Evolutionary conservation across 2,113 vertebrate species (phyloP).

Genomic region (Phainopepla nitens): DNA sequence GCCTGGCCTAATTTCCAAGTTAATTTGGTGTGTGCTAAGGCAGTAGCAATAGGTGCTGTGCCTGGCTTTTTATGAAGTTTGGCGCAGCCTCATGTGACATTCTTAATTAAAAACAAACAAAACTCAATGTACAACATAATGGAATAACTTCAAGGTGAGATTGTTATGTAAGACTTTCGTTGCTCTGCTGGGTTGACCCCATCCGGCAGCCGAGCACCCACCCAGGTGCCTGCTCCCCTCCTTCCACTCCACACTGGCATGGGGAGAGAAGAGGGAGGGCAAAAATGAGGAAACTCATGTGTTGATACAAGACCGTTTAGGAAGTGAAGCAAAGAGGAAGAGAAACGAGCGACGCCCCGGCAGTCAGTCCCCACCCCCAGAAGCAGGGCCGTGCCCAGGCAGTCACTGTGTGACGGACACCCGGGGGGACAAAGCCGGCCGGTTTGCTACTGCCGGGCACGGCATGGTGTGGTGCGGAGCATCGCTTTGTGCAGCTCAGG

Average conservation of each 20-base stretch:
- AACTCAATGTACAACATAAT: background rate
- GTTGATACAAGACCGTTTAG: background rate
- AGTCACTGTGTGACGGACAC: background rate
- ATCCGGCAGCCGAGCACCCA: background rate
- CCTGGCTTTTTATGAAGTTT: background rate
- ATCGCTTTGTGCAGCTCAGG: background rate
- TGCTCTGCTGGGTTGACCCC: background rate
- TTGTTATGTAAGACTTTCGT: fast-evolving
- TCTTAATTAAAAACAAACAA: background rate
- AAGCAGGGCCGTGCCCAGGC: background rate
- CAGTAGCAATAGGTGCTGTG: background rate
- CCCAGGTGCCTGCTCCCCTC: fast-evolving
- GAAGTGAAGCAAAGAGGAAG: background rate
- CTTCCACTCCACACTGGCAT: fast-evolving
- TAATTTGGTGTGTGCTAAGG: background rate
- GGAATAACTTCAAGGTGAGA: background rate
- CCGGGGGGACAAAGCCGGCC: background rate
- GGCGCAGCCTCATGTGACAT: background rate
- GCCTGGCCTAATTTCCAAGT: background rate
- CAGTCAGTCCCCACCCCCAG: background rate
- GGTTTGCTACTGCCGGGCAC: background rate
- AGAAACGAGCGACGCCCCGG: background rate
- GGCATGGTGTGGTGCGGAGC: fast-evolving
- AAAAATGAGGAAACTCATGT: fast-evolving
- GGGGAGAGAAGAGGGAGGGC: background rate